Evolutionary conservation across 2,888 invertebrate genomes (phyloP).

Genomic region (Drosophila borealis): DNA sequence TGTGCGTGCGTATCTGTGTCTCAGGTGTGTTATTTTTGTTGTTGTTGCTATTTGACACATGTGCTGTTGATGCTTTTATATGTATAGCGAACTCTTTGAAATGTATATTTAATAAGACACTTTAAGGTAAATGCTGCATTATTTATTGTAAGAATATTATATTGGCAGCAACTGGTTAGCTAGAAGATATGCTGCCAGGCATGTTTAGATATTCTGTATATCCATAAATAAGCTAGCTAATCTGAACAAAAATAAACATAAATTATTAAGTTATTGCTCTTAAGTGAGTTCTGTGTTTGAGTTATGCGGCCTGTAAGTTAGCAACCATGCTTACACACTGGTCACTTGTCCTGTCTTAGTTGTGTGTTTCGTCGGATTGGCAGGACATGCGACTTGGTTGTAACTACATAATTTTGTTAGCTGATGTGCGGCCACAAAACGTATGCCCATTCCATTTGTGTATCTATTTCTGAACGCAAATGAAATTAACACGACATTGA

Average conservation of each 20-base stretch:
- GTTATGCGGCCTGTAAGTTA: too few species aligned
- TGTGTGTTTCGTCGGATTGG: not conserved
- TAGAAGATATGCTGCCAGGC: too few species aligned
- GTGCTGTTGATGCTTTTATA: not conserved
- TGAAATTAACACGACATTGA: slow-evolving; percentile 71
- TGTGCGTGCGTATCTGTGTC: not conserved
- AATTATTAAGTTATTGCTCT: too few species aligned
- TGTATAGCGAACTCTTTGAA: not conserved
- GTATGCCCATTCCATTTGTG: slow-evolving; percentile 36
- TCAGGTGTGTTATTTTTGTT: slow-evolving; percentile 24
- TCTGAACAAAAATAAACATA: too few species aligned
- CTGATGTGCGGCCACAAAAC: slow-evolving; percentile 9
- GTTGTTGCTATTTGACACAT: not conserved
- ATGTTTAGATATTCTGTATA: too few species aligned
- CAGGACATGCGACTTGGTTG: slow-evolving; percentile 7
- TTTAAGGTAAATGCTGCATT: slow-evolving; percentile 26
- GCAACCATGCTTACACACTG: not conserved
- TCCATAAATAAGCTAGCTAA: not conserved
- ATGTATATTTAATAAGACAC: slow-evolving; percentile 47
- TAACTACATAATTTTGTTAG: slow-evolving; percentile 34
- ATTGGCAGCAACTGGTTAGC: too few species aligned
- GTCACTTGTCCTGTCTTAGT: not conserved
- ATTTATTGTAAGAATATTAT: slow-evolving; percentile 26
- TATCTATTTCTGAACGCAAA: slow-evolving; percentile 68
- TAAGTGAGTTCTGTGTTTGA: not conserved